These are phyloP conservation scores for Scalopus aquaticus DNA, from an alignment of 2,113 vertebrate species.

Conservation along the genomic window DNA sequence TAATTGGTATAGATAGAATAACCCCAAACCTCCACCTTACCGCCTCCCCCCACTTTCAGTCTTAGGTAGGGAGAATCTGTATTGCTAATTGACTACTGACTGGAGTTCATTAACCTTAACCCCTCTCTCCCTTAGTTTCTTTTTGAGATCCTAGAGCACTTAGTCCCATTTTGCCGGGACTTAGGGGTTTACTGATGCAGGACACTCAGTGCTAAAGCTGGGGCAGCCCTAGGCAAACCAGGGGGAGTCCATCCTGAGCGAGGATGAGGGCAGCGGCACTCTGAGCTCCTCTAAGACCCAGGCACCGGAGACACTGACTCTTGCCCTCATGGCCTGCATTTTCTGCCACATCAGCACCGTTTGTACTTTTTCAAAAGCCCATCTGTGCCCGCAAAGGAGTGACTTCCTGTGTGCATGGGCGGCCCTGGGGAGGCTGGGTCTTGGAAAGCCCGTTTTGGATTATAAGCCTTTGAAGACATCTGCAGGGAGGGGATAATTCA, in stretches of 20 bases:
- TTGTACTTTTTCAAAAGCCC: conserved; percentile 69
- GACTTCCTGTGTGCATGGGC: conserved; percentile 74
- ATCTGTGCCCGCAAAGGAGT: conserved; percentile 74
- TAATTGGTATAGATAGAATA: not conserved
- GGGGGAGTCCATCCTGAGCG: not conserved
- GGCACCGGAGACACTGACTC: not conserved
- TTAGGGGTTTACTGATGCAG: not conserved
- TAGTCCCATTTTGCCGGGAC: not conserved
- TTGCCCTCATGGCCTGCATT: conserved; percentile 2
- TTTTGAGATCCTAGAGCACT: not conserved
- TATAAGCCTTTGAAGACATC: conserved; percentile 81
- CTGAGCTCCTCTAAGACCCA: not conserved
- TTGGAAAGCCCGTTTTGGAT: conserved; percentile 71
- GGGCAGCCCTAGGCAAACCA: not conserved
- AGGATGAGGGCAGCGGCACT: not conserved
- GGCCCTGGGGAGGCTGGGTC: conserved; percentile 67
- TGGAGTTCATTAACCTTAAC: not conserved
- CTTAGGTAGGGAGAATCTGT: not conserved
- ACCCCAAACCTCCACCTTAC: no score
- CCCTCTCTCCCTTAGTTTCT: not conserved
- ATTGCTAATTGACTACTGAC: not conserved
- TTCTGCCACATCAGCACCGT: conserved; percentile 71
- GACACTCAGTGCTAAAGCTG: not conserved
- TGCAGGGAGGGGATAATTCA: conserved; percentile 78
- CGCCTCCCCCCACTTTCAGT: not conserved